phyloP scores from a whole-genome alignment of 2,113 vertebrate species.

The Perca schrenkii region DNA sequence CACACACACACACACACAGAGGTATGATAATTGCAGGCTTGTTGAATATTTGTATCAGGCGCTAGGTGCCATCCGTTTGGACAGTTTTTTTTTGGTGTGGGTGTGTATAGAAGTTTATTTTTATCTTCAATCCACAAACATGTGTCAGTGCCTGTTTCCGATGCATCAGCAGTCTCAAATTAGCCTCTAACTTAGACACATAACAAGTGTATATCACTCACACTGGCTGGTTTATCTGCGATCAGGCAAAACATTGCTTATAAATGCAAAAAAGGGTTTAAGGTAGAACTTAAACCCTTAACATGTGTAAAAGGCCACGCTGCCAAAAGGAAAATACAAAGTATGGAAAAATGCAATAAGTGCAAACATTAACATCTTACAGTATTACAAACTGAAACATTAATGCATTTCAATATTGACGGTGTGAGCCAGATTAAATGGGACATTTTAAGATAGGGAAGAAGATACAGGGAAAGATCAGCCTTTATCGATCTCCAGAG shows the following conservation, averaged over 20 bases:
- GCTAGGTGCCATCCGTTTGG: constrained; percentile 8
- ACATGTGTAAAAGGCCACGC: too few relatives aligned
- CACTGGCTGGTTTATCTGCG: not conserved
- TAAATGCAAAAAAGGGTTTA: not conserved
- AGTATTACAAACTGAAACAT: not conserved
- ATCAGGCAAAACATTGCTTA: not conserved
- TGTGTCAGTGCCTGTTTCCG: constrained; percentile 51
- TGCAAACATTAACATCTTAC: too few relatives aligned
- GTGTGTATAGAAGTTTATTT: constrained; percentile 25
- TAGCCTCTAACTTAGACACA: not conserved
- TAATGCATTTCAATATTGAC: too few relatives aligned
- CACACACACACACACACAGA: constrained; percentile 22
- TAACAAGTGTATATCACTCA: not conserved
- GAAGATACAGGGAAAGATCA: too few relatives aligned
- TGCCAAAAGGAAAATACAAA: too few relatives aligned
- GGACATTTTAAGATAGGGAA: not conserved
- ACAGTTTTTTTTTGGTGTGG: not conserved
- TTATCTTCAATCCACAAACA: constrained; percentile 47
- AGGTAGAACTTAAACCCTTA: too few relatives aligned
- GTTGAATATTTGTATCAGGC: constrained; percentile 30
- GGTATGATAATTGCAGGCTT: constrained; percentile 66
- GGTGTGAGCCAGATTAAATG: not conserved
- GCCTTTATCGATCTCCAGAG: too few relatives aligned
- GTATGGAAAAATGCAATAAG: too few relatives aligned
- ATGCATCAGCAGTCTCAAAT: not conserved